Conservation (phyloP, 2,888 invertebrate species). For the Ornithoptera alexandrae region DNA sequence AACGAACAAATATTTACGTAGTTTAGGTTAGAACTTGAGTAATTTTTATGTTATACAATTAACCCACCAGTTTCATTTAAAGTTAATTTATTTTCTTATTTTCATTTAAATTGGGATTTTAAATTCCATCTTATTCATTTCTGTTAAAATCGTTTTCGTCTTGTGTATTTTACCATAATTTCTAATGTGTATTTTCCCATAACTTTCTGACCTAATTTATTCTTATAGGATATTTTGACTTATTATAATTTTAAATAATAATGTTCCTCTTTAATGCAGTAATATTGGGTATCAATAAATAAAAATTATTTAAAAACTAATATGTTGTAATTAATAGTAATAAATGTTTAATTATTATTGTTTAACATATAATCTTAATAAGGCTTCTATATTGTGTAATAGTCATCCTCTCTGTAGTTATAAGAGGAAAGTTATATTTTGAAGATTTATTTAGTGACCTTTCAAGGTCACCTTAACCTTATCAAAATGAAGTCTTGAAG, state of each 20-base stretch:
- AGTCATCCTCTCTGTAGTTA: constrained; percentile 24
- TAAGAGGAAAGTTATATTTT: constrained; percentile 31
- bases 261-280: neutral
- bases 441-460: constrained; percentile 51
- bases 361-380: constrained; percentile 18
- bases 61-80: neutral
- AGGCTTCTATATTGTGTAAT: constrained; percentile 31
- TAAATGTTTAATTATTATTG: neutral
- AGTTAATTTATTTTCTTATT: neutral
- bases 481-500: constrained; percentile 26
- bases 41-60: constrained; percentile 1
- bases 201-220: neutral
- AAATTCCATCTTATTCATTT: neutral
- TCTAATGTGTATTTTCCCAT: neutral
- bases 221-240: neutral
- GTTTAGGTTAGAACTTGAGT: constrained; percentile 20
- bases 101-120: neutral
- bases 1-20: constrained; percentile 14
- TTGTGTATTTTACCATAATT: neutral
- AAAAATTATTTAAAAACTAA: no score
- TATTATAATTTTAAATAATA: neutral
- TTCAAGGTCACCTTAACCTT: constrained; percentile 62
- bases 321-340: no score
- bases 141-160: neutral
- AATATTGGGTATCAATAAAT: no score